Evolutionary conservation across 2,888 invertebrate genomes (phyloP).

Genomic region (Philonicus albiceps): DNA sequence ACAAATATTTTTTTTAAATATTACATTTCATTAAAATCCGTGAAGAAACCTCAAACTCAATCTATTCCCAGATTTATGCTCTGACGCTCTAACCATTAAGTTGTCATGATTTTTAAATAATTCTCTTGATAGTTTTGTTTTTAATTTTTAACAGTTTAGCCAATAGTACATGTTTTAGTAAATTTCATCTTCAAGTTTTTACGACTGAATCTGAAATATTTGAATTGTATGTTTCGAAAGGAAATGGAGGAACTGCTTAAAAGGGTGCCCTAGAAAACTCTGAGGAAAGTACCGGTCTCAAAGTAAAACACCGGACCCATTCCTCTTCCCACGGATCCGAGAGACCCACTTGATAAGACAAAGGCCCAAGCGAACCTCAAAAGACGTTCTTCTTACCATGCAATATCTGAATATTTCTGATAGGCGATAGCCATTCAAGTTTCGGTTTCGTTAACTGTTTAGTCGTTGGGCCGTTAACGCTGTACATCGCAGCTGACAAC

Average conservation of each 20-base stretch:
- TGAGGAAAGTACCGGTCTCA: not conserved
- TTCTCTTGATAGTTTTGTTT: too few relatives aligned
- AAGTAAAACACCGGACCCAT: not conserved
- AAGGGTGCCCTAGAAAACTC: not conserved
- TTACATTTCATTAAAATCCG: too few relatives aligned
- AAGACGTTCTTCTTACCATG: not conserved
- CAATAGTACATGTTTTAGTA: too few relatives aligned
- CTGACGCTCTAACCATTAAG: too few relatives aligned
- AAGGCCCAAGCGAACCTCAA: not conserved
- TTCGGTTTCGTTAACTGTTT: slow-evolving; percentile 49
- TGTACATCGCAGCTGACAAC: not conserved
- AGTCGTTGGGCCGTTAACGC: slow-evolving; percentile 45
- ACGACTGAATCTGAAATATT: not conserved
- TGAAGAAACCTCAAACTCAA: too few relatives aligned
- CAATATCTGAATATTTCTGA: not conserved
- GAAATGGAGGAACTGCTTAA: not conserved
- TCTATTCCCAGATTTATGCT: too few relatives aligned
- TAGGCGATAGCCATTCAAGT: not conserved
- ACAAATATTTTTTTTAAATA: too few relatives aligned
- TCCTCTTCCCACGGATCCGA: not conserved
- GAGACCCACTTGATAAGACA: not conserved
- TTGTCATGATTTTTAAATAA: too few relatives aligned
- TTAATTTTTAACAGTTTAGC: too few relatives aligned
- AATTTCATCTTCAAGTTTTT: too few relatives aligned
- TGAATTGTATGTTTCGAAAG: not conserved